Evolutionary conservation across 2,797 vertebrate species (phyloP).

Genomic region (Leucoraja ocellata): DNA sequence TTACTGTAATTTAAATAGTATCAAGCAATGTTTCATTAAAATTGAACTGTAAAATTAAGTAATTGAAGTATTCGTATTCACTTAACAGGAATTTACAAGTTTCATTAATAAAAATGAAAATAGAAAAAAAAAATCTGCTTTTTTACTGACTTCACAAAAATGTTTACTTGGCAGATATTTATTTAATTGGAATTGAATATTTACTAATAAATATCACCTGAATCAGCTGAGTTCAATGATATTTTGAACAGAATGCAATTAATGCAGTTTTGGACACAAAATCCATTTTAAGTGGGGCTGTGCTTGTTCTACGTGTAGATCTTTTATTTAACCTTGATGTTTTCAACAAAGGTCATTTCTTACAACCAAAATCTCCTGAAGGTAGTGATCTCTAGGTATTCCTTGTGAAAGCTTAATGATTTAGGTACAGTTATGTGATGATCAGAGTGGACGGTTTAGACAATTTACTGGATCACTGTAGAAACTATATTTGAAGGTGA

Average conservation of each 20-base stretch:
- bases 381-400: not conserved
- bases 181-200: not conserved
- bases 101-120: constrained; percentile 24
- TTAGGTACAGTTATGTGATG: not conserved
- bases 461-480: not conserved
- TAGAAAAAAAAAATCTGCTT: not conserved
- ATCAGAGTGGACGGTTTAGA: too few relatives aligned
- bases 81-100: constrained; percentile 32
- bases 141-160: constrained; percentile 14
- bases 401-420: not conserved
- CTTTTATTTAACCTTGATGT: too few relatives aligned
- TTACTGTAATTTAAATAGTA: not conserved
- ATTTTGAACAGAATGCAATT: not conserved
- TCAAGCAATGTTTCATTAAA: not conserved
- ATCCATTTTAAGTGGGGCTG: not conserved
- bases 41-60: not conserved
- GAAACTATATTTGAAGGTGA: not conserved
- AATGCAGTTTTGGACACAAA: not conserved
- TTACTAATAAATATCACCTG: not conserved
- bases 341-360: not conserved
- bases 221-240: not conserved
- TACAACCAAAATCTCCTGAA: not conserved
- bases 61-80: not conserved
- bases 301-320: not conserved
- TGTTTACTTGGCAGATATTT: not conserved